phyloP scores from a whole-genome alignment of 2,113 vertebrate genomes.

The Alaudala cheleensis region DNA sequence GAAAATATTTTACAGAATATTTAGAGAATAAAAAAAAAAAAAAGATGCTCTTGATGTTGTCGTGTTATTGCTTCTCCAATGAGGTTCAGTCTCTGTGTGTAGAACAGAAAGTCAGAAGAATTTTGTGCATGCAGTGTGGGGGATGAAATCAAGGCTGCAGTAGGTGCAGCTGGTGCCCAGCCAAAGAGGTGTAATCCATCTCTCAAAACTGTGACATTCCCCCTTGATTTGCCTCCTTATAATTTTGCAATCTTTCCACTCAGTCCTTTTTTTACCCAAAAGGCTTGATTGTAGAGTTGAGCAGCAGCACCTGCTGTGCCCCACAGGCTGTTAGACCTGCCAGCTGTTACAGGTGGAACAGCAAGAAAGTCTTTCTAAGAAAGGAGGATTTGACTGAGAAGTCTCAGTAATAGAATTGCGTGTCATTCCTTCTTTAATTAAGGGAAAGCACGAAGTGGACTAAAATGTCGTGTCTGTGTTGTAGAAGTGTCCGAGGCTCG shows the following conservation, averaged over 20 bases:
- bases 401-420: background rate
- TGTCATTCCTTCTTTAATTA: background rate
- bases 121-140: background rate
- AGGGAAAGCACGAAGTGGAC: background rate
- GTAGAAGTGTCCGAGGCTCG: background rate
- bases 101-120: background rate
- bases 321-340: background rate
- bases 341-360: background rate
- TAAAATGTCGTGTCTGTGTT: background rate
- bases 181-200: background rate
- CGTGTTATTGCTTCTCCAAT: background rate
- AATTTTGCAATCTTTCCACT: background rate
- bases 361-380: background rate
- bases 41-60: background rate
- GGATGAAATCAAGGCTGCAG: background rate
- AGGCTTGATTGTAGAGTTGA: background rate
- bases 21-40: background rate
- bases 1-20: background rate
- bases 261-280: background rate
- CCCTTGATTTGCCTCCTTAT: background rate
- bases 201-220: background rate
- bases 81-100: background rate
- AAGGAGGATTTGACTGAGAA: background rate
- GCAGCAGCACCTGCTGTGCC: background rate
- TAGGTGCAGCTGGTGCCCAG: background rate